These are phyloP conservation scores for Tinea semifulvella DNA, from an alignment of 2,888 invertebrate genomes.

Conservation along the genomic window DNA sequence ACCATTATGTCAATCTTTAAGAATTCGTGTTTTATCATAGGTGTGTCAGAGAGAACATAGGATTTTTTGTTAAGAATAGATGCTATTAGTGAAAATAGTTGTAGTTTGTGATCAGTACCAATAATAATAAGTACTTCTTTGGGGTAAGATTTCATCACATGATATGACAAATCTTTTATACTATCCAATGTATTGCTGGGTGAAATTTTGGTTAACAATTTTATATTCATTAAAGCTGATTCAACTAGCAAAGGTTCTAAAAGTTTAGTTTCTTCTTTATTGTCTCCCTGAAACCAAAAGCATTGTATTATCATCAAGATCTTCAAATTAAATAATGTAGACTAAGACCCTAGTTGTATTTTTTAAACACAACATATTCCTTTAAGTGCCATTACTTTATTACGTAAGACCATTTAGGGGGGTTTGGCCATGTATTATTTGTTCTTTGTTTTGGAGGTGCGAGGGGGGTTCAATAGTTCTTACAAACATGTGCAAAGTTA, in stretches of 20 bases:
- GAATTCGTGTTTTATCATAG: not conserved
- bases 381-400: no score
- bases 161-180: slow-evolving; percentile 1
- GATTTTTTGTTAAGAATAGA: not conserved
- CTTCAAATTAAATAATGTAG: no score
- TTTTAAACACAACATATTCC: no score
- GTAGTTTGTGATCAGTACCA: not conserved
- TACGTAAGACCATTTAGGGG: no score
- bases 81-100: slow-evolving; percentile 6
- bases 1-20: slow-evolving; percentile 3
- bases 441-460: no score
- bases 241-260: not conserved
- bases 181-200: not conserved
- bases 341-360: no score
- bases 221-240: slow-evolving; percentile 1
- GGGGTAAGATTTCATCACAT: slow-evolving; percentile 7
- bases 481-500: no score
- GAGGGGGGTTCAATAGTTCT: no score
- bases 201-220: not conserved
- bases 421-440: no score
- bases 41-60: not conserved
- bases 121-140: slow-evolving; percentile 1
- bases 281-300: not conserved
- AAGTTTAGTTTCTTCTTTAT: not conserved
- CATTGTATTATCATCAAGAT: no score